These are phyloP conservation scores for Hippotragus niger DNA, from an alignment of 2,113 vertebrate species.

Conservation along the genomic window DNA sequence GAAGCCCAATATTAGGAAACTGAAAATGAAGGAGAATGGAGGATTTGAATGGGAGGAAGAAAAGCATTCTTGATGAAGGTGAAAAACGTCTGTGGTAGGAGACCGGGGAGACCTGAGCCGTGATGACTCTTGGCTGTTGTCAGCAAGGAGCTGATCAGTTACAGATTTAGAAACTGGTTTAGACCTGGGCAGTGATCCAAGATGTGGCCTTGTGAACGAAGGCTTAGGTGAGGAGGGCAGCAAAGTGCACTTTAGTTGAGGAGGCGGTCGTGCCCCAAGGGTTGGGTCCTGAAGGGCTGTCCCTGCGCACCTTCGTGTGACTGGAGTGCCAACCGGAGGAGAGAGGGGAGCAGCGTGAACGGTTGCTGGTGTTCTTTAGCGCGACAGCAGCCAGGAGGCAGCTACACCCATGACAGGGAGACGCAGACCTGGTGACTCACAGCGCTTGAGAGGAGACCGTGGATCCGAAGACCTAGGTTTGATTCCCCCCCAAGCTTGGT, in stretches of 20 bases:
- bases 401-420: not conserved
- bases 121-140: not conserved
- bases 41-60: not conserved
- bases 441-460: not conserved
- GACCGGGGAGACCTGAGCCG: fast-evolving
- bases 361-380: not conserved
- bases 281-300: not conserved
- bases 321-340: not conserved
- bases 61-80: not conserved
- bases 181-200: not conserved
- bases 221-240: not conserved
- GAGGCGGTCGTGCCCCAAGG: not conserved
- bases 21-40: not conserved
- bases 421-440: not conserved
- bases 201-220: not conserved
- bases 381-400: not conserved
- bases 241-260: not conserved
- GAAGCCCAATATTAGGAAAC: not conserved
- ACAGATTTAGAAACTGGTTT: not conserved
- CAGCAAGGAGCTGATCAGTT: not conserved
- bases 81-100: not conserved
- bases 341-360: no score
- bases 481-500: not conserved
- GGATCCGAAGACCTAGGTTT: not conserved
- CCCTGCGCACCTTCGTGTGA: not conserved